These are phyloP conservation scores for Alosa alosa DNA, from an alignment of 2,113 vertebrate species.

Conservation along the genomic window DNA sequence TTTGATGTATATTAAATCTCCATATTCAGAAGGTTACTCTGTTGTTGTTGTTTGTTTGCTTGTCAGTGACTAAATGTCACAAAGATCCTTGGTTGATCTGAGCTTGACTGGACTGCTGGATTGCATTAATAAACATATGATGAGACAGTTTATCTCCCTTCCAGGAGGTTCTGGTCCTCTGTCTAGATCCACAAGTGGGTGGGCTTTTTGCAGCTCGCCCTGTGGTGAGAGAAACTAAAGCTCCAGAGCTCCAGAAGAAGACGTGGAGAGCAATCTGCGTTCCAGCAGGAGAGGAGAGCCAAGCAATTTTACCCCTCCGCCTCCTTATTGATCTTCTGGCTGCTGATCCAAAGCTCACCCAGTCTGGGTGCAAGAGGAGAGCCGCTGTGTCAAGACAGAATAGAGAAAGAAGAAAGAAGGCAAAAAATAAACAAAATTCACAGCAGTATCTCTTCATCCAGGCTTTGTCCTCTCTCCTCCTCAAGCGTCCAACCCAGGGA, in stretches of 20 bases:
- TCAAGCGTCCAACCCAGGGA: neutral
- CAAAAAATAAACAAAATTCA: neutral
- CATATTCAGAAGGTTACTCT: neutral
- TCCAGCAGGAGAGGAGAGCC: constrained; percentile 40
- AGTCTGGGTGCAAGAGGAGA: constrained; percentile 25
- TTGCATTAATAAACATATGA: neutral
- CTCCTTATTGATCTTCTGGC: constrained; percentile 42
- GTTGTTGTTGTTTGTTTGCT: neutral
- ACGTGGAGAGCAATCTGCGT: constrained; percentile 52
- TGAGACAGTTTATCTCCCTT: neutral
- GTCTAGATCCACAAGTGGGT: neutral
- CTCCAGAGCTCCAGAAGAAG: constrained; percentile 48
- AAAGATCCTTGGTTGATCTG: neutral
- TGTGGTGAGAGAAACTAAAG: neutral
- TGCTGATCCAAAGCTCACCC: constrained; percentile 41
- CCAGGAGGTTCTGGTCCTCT: constrained; percentile 3
- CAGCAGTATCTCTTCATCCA: neutral
- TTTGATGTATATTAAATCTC: neutral
- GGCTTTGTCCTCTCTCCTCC: constrained; percentile 10
- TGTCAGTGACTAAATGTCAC: neutral
- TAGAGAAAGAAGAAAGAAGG: neutral
- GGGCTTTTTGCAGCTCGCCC: neutral
- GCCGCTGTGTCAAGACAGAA: constrained; percentile 31
- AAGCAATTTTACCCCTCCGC: constrained; percentile 35
- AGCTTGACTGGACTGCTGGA: neutral